Evolutionary conservation across 2,113 vertebrate species (phyloP), one percentile per base, ranked within the genome.

Genomic region (Rhodinocichla rosea): DNA sequence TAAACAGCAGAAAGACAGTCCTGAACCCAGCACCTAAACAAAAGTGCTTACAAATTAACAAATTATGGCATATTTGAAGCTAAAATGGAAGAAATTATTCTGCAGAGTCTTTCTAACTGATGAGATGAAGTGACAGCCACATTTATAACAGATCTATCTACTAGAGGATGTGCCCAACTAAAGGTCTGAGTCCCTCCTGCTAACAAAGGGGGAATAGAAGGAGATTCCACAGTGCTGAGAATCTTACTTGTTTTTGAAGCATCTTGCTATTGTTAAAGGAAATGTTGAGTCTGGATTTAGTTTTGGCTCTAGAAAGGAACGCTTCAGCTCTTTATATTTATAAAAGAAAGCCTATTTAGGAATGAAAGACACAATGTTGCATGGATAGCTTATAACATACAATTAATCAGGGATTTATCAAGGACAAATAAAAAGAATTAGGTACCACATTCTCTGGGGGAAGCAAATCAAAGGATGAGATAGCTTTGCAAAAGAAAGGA

Each of bases 391-490:
- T 75, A 26, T 69, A 93, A 50, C 87, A 62, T 26, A 69, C 60
- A 89, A 92, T 90, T 94, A 93, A 93, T 94, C 68, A 94, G 68
- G 76, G 80, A 81, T 84, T 94, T 93, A 94, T 78, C 74, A 88
- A 52, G 60, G 59, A 78, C 79, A 93, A 91, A 93, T 85, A 91
- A 50, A 68, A 77, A 69, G 37, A 86, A 92, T 90, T 81, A 86
- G 55, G 82, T 87, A 71, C 17, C 16, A 42, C 64, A 32, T 82
- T 83, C 84, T 90, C 76, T n/a, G 20, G 50, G 87, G 78, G 67
- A 79, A 76, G 60, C 57, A 90, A 96, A 94, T 89, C 86, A 93
- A 95, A 95, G 49, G 35, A 90, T 64, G 75, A 84, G 79, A 75
- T 22, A 63, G 90, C 53, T 90, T 53, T 78, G 76, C 44, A 78